Evolutionary conservation across 2,888 invertebrate genomes (phyloP).

Genomic region (Muschampia staudingeri): DNA sequence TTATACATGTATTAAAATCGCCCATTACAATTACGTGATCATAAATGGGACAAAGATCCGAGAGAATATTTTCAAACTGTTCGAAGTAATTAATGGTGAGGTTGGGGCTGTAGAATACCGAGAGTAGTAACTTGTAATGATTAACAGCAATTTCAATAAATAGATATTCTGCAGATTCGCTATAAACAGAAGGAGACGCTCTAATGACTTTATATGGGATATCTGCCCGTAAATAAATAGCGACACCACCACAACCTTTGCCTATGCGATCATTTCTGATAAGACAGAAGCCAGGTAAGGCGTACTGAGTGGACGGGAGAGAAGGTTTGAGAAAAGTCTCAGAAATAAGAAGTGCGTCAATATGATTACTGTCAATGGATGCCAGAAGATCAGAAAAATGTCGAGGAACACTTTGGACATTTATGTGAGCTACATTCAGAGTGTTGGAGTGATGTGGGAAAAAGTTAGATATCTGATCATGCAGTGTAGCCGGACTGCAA

Average conservation of each 20-base stretch:
- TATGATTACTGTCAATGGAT: neutral
- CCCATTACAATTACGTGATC: too few species aligned
- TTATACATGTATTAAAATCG: neutral
- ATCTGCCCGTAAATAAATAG: neutral
- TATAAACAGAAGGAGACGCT: neutral
- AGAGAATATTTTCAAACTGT: neutral
- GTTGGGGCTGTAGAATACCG: constrained; percentile 12
- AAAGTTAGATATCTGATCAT: too few species aligned
- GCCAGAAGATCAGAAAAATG: neutral
- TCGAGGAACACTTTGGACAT: neutral
- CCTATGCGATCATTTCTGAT: neutral
- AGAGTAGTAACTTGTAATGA: neutral
- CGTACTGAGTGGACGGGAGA: neutral
- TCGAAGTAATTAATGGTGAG: constrained; percentile 12
- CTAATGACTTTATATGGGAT: neutral
- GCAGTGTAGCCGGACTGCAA: too few species aligned
- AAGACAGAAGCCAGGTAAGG: neutral
- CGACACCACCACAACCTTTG: constrained; percentile 11
- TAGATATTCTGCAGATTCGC: neutral
- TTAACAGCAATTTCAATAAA: neutral
- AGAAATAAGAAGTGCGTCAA: neutral
- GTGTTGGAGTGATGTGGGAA: too few species aligned
- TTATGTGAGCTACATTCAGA: neutral
- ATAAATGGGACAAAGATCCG: too few species aligned
- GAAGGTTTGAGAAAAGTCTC: neutral